Evolutionary conservation across 2,888 invertebrate genomes (phyloP).

Genomic region (Nomada fabriciana): DNA sequence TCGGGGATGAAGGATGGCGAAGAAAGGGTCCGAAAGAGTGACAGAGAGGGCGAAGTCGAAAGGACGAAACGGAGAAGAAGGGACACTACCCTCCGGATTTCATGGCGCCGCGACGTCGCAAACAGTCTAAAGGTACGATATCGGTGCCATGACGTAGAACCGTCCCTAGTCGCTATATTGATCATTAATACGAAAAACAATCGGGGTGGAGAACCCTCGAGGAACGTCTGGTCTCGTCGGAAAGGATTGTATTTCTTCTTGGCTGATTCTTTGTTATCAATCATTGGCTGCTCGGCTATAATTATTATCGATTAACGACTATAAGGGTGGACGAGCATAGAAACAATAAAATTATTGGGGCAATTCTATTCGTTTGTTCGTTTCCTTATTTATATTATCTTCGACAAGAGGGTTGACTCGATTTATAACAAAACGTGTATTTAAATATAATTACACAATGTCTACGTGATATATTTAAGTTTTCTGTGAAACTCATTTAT

Average conservation of each 20-base stretch:
- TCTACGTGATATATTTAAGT: too few species aligned
- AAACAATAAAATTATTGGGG: not conserved
- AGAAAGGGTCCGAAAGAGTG: conserved; percentile 21
- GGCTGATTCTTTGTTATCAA: conserved; percentile 55
- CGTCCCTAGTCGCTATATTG: conserved; percentile 63
- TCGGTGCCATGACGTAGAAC: conserved; percentile 61
- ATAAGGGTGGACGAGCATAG: conserved; percentile 5
- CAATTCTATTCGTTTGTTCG: too few species aligned
- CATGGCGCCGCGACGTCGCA: conserved; percentile 75
- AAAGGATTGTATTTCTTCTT: conserved; percentile 58
- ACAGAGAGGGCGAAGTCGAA: conserved; percentile 34
- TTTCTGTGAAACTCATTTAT: too few species aligned
- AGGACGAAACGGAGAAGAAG: conserved; percentile 46
- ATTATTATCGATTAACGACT: conserved; percentile 48
- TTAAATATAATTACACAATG: too few species aligned
- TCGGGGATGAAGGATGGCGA: conserved; percentile 75
- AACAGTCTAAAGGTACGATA: conserved; percentile 62
- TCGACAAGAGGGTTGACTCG: too few species aligned
- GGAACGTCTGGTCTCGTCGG: conserved; percentile 57
- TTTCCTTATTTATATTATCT: too few species aligned
- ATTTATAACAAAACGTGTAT: too few species aligned
- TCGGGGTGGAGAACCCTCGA: conserved; percentile 43
- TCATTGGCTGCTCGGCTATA: conserved; percentile 33
- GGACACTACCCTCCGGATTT: conserved; percentile 66
- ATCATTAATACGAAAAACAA: conserved; percentile 73